Base-by-base conservation (phyloP, 2,113 vertebrate species). In the Myotis davidii region DNA sequence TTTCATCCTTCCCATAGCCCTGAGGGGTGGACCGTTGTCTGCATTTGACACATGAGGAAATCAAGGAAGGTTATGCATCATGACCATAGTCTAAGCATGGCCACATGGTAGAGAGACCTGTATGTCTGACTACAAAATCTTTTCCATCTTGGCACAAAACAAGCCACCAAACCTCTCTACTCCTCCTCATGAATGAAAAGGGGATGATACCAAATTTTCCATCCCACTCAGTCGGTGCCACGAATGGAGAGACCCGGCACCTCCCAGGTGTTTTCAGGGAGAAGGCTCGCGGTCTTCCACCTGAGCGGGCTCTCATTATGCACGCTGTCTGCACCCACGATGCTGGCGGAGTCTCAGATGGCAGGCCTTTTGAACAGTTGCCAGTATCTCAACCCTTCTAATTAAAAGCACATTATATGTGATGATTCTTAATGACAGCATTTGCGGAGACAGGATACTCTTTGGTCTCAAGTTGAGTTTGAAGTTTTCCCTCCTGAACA, bases 331-430 rank as follows among this genome's bases (percentile, higher is more conserved):
- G 61, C 20, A 45, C 83, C 87, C 61, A 42, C 1, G 2, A 13
- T 23, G 45, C 85, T 39, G 32, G 37, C 18, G 1, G 74, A 81
- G 45, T 84, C 88, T 95, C 88, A 78, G 73, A 81, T 85, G 94
- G 93, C 70, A 87, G 72, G 90, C 16, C 94, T 94, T 77, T 91
- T 95, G 97, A 95, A 94, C 72, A 12, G 25, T 50, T 94, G 96
- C 95, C 96, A 97, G 9, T 78, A 69, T 95, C 65, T 95, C 90
- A 95, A n/a, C 94, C 94, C 90, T 97, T 92, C 90, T 97, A 94
- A 95, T 97, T 95, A 97, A 97, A 97, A 92, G 81, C 92, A 95
- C 92, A 95, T 97, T 96, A 97, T 97, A 92, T 23, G 12, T 90
- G 94, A 94, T 96, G 96, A 88, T 91, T 90, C 85, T 94, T 94